Base-by-base conservation (phyloP, 1,140 invertebrate species). In the Hyposmocoma kahamanoa region DNA sequence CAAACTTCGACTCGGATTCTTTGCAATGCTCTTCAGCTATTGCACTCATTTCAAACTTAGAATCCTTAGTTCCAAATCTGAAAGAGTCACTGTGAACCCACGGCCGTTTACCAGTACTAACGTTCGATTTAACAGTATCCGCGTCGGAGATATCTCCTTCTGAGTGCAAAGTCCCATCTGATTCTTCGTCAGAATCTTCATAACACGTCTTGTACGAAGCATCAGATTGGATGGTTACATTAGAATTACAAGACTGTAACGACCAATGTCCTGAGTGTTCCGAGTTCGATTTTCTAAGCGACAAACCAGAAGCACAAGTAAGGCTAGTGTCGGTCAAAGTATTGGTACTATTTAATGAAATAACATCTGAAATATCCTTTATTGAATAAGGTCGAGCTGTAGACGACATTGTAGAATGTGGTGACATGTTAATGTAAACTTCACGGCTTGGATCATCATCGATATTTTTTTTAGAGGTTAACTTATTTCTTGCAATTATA, bases 241-340 rank as follows among this genome's bases (percentile, higher is more conserved):
- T 82, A 2, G 82, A 85, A 50, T 77, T 72, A 49, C 77, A 83
- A 1, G 82, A 70, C 43, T 79, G 69, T 28, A 83, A 62, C 18
- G 79, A 81, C 82, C 77, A 83, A 46, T 80, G 64, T 42, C 72
- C 78, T 34, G 82, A 82, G 63, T 82, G 67, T 81, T 82, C 82
- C 69, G 82, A 85, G 49, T 56, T 77, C 39, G 79, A 79, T 62
- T 78, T 76, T 44, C 62, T 59, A 54, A 75, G 50, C 60, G 60
- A 61, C 50, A 70, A 52, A 65, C 73, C 63, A 70, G 63, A 78
- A 74, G 78, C 72, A 71, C 51, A 62, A 47, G 63, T 56, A 46
- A 60, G 62, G 64, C 72, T 77, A 71, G 73, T 51, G 67, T 67
- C 53, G 39, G 72, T 66, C 58, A 68, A 77, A 67, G 63, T 71